Evolutionary conservation across 2,797 vertebrate species (phyloP), one percentile per base, ranked within the genome.

Genomic region (Catharus ustulatus): DNA sequence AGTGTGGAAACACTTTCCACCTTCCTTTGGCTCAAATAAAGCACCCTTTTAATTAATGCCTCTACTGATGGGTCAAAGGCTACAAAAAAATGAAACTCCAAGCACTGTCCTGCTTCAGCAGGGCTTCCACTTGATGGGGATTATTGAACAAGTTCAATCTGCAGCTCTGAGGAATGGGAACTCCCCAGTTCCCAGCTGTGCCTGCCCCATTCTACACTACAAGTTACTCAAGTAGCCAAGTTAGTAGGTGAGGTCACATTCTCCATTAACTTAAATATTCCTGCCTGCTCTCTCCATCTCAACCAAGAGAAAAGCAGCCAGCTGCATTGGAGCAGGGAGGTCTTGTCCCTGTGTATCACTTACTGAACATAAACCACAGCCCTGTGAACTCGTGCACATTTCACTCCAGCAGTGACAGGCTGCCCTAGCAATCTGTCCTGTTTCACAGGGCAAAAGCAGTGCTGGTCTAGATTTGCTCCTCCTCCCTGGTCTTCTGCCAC

Each of bases 301-400:
- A 30, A n/a, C 22, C 30, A 42, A 10, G 30, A 80, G 57, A 82
- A 87, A 51, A 74, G 68, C 72, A 61, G 30, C 17, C 8, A 12
- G 42, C 64, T 59, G 9, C 36, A 34, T 38, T 45, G 30, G n/a
- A 10, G 29, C 36, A 71, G n/a, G 29, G 40, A 64, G n/a, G 32
- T 32, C 40, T 8, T 42, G 43, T 38, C 43, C 40, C 6, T 5
- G 0, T 2, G 3, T 16, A 22, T 32, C 3, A 1, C n/a, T 7
- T 20, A 2, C 9, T 5, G 42, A 83, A 14, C 3, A 0, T 4
- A 51, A 63, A 36, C 71, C 49, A 12, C 34, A 43, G 55, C 49
- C 32, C 66, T 10, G 18, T 15, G 68, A 58, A 30, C 29, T 46
- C 9, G 10, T 2, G 27, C 6, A 22, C 16, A 2, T 24, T 82